Percentiles rank a stretch among this genome's conserved stretches.
phyloP scores from a whole-genome alignment of 2,888 invertebrate species.

The Hydraecia micacea region DNA sequence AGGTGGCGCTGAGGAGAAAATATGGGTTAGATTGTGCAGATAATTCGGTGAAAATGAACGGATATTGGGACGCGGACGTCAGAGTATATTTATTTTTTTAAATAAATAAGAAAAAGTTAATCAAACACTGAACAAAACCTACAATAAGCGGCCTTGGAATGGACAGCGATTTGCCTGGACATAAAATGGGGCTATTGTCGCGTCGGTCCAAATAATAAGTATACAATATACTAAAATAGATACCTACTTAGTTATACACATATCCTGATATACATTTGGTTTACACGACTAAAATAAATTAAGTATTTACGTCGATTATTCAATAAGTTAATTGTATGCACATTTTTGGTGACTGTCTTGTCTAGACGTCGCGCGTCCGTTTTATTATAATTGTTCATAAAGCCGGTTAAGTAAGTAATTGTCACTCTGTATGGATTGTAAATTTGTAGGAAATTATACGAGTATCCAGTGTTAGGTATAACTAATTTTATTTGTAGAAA shows the following conservation, averaged over 20 bases:
- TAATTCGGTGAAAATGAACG: neutral
- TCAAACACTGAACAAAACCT: too few relatives aligned
- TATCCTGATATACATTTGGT: neutral
- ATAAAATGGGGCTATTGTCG: too few relatives aligned
- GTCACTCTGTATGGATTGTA: neutral
- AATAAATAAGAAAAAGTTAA: too few relatives aligned
- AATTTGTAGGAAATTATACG: neutral
- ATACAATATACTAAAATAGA: too few relatives aligned
- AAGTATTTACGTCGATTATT: neutral
- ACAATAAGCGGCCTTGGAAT: too few relatives aligned
- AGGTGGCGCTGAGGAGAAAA: constrained; percentile 88
- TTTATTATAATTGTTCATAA: neutral
- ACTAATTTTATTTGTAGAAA: neutral
- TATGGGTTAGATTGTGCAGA: neutral
- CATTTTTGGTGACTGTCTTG: neutral
- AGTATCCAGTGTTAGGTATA: neutral
- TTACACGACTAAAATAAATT: neutral
- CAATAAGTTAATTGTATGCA: neutral
- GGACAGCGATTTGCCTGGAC: too few relatives aligned
- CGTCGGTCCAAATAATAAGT: too few relatives aligned
- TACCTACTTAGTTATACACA: too few relatives aligned
- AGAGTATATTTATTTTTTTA: neutral
- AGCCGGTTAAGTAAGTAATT: neutral
- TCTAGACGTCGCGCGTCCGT: neutral
- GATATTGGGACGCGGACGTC: neutral